Evolutionary conservation across 1,140 invertebrate species (phyloP).

Genomic region (Phymastichus coffea): DNA sequence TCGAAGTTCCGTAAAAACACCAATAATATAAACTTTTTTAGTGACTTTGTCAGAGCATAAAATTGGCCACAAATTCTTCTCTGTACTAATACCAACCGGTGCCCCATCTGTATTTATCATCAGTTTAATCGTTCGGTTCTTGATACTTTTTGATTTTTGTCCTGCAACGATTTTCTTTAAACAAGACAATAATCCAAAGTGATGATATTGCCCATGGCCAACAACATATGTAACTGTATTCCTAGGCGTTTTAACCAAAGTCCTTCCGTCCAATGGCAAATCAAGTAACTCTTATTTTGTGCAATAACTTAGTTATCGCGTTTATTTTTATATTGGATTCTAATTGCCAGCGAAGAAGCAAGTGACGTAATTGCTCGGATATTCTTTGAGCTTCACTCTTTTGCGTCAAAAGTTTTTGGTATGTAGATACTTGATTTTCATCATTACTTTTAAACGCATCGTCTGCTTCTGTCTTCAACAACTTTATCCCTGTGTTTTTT

Average conservation of each 20-base stretch:
- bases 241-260: constrained; percentile 23
- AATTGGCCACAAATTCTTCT: constrained; percentile 35
- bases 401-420: too few relatives aligned
- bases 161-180: constrained; percentile 6
- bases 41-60: constrained; percentile 26
- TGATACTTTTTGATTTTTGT: neutral
- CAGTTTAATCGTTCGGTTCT: constrained; percentile 17
- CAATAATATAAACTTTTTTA: constrained; percentile 29
- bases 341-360: too few relatives aligned
- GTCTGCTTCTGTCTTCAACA: too few relatives aligned
- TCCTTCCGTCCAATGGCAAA: constrained; percentile 13
- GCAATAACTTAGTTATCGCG: too few relatives aligned
- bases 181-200: constrained; percentile 17
- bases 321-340: too few relatives aligned
- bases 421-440: too few relatives aligned
- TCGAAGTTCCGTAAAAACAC: constrained; percentile 28
- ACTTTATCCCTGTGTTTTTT: too few relatives aligned
- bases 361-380: too few relatives aligned
- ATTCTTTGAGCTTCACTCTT: too few relatives aligned
- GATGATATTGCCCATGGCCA: constrained; percentile 15
- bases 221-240: constrained; percentile 15
- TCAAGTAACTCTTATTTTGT: too few relatives aligned
- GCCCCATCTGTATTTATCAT: constrained; percentile 31
- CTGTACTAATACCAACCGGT: constrained; percentile 20
- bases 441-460: too few relatives aligned